Evolutionary conservation across 2,797 vertebrate genomes (phyloP), one percentile per base, ranked within the genome.

Genomic region (Peromyscus attwateri): DNA sequence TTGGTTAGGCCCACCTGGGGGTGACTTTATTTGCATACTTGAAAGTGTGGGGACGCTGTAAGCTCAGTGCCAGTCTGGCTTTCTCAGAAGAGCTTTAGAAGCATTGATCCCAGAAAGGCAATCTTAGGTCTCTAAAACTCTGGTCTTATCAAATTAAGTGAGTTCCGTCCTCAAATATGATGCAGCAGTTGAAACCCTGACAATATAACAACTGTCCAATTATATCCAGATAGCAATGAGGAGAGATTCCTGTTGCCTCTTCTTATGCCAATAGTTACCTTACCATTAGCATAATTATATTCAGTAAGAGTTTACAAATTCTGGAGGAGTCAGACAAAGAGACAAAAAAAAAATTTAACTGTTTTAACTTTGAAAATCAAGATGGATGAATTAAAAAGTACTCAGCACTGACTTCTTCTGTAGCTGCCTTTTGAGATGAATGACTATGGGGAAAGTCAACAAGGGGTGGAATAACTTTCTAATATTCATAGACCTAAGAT

Each of bases 141-240:
- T 87, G 27, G 49, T 75, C 23, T 37, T 87, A 64, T 87, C 29
- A 71, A 27, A 90, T 85, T 93, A 80, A 85, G 85, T 68, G 34
- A 82, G 11, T 62, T 40, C 68, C 21, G 25, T 55, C 79, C 27
- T 89, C 34, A 95, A 71, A 79, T 62, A 62, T 55, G 23, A 89
- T 14, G 49, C 70, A 77, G 4, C 25, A 91, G 37, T 82, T 34
- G 60, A 94, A 87, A 62, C 34, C 25, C 76, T 91, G 23, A 19
- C 84, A 73, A 25, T 13, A 49, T 57, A 94, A 89, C 25, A 25
- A 43, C 40, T 79, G 19, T 92, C 8, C 29, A 83, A 7, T 84
- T 92, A 37, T 62, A 34, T 60, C 62, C 70, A 89, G 71, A 25
- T 64, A 77, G 77, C 40, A 87, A 55, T 70, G 55, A 91, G 12